Base-by-base conservation (phyloP, 1,140 invertebrate genomes). In the Atopsyche davidsoni region DNA sequence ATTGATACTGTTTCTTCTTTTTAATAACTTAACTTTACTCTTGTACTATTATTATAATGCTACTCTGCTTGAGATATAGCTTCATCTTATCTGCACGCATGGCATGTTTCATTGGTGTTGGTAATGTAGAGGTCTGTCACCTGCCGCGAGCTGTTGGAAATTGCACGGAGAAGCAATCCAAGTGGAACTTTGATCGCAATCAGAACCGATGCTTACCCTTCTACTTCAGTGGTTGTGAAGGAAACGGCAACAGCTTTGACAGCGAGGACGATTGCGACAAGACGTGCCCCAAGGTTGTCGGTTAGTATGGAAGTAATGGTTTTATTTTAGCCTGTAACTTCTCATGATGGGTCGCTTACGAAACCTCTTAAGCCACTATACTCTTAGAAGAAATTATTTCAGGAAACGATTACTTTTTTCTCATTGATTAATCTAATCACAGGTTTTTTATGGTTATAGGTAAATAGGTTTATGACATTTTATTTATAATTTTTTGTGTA, bases 161-260 rank as follows among this genome's bases (percentile, higher is more conserved):
- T 64, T 96, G 92, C 74, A 79, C 78, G 35, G 83, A 87, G 58
- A 82, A 82, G 56, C 66, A 83, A 40, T 76, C 88, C 21, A 75
- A 79, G 58, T 96, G 92, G 92, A 87, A 86, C 69, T 97, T 89
- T 76, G 88, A 93, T 66, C 73, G 77, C 35, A 75, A 77, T 22
- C 84, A 92, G 66, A 87, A 92, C 65, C 79, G 86, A 46, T 98
- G 95, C 79, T 78, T 87, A 75, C 89, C 91, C 35, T 98, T 98
- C 79, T 93, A 93, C 79, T 97, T 91, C 76, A 84, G 83, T 50
- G 93, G 93, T 55, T 95, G 91, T 73, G 83, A 82, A 58, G 92
- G 90, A 53, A 97, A 95, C 75, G 78, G 75, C 62, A 96, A 96
- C 76, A 85, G 85, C 63, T 97, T 92, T 78, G 75, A 78, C 32